phyloP scores from a whole-genome alignment of 1,140 invertebrate species.

The Sycophila sp. region DNA sequence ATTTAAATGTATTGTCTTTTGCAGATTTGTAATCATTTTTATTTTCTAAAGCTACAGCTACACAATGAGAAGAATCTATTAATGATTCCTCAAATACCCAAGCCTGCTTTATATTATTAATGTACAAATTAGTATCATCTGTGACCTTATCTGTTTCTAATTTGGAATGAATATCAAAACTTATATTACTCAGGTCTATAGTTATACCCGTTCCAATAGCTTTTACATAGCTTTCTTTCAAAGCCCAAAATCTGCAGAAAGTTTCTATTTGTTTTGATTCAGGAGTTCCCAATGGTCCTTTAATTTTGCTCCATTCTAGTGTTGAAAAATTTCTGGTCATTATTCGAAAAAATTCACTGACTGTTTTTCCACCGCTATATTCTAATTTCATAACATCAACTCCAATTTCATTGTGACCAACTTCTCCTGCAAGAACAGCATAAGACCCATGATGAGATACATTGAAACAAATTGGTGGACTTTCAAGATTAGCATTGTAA shows the following conservation, averaged over 20 bases:
- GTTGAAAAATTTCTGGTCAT: constrained; percentile 86
- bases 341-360: constrained; percentile 83
- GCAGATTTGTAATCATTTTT: constrained; percentile 52
- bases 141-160: constrained; percentile 65
- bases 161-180: constrained; percentile 75
- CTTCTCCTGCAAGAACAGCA: constrained; percentile 82
- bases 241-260: constrained; percentile 90
- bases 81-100: constrained; percentile 92
- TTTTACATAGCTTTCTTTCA: constrained; percentile 97
- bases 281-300: constrained; percentile 51
- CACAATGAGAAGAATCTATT: constrained; percentile 82
- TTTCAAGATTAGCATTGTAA: constrained; percentile 45
- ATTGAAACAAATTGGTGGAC: constrained; percentile 79
- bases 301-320: constrained; percentile 83
- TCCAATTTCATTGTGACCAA: constrained; percentile 71
- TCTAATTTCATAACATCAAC: constrained; percentile 82
- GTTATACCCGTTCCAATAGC: constrained; percentile 88
- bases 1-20: constrained; percentile 41
- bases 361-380: constrained; percentile 71
- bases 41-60: constrained; percentile 76
- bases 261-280: constrained; percentile 72
- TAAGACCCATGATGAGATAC: constrained; percentile 92
- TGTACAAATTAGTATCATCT: constrained; percentile 75
- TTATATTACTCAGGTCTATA: constrained; percentile 78
- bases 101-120: constrained; percentile 70